Conservation (phyloP, 2,888 invertebrate genomes). For the Troilus luridus region DNA sequence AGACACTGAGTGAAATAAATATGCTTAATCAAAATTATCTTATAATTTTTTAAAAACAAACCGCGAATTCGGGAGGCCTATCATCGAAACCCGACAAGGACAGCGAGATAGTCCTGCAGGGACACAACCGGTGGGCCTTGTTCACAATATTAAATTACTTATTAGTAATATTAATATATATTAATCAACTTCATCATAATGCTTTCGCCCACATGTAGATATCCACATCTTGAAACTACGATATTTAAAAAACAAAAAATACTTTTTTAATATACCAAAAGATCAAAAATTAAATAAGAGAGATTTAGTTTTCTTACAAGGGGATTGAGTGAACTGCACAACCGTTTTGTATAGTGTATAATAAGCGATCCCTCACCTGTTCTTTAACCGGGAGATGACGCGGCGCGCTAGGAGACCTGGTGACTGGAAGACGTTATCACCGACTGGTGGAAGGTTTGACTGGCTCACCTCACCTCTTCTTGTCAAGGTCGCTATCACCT, state of each 20-base stretch:
- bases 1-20: background rate
- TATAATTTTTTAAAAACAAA: background rate
- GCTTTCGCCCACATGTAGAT: background rate
- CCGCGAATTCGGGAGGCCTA: background rate
- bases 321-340: background rate
- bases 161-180: background rate
- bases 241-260: no score
- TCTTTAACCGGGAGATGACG: background rate
- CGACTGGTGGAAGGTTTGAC: conserved; percentile 33
- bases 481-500: conserved; percentile 46
- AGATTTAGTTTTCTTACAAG: no score
- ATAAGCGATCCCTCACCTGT: background rate
- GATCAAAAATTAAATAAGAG: no score
- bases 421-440: conserved; percentile 22
- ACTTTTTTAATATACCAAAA: no score
- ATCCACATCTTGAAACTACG: no score
- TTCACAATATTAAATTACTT: background rate
- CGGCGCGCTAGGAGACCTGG: background rate
- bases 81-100: background rate
- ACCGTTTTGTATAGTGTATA: background rate
- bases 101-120: background rate
- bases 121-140: background rate
- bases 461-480: background rate
- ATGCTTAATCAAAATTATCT: background rate
- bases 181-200: background rate